Percentiles rank a stretch among this genome's conserved stretches.
Conservation (phyloP, 2,113 vertebrate genomes). For the Morone saxatilis region DNA sequence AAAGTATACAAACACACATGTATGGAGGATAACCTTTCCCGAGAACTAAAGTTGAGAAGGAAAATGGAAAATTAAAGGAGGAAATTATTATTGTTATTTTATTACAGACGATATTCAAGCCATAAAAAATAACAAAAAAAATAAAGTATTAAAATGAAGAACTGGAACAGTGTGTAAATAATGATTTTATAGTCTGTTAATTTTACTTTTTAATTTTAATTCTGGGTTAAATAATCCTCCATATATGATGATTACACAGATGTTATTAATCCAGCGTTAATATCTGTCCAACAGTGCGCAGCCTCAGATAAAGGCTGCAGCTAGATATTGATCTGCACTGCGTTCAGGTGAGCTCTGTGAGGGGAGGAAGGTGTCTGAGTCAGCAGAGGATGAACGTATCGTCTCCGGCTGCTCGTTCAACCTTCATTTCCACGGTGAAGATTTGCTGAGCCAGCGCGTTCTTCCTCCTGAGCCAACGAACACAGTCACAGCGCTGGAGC, state of each 20-base stretch:
- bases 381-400: conserved; percentile 16
- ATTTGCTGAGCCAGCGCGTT: conserved; percentile 27
- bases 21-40: no score
- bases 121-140: no score
- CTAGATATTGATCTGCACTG: no score
- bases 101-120: no score
- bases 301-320: background rate
- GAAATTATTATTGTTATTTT: no score
- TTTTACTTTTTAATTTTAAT: background rate
- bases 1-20: no score
- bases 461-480: background rate
- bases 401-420: conserved; percentile 29
- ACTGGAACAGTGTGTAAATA: no score
- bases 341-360: conserved; percentile 23
- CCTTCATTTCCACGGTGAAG: conserved; percentile 17
- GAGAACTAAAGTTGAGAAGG: no score
- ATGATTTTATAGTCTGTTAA: no score
- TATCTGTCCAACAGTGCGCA: background rate
- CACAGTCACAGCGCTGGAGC: background rate
- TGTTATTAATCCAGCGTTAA: background rate
- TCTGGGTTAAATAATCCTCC: background rate
- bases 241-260: background rate
- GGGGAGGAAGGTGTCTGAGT: background rate
- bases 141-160: no score
- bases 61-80: no score